A percentile compares a stretch with the other conserved stretches of the same genome.
These are phyloP conservation scores for Aegithalos caudatus DNA, from an alignment of 2,113 vertebrate genomes.

Conservation along the genomic window DNA sequence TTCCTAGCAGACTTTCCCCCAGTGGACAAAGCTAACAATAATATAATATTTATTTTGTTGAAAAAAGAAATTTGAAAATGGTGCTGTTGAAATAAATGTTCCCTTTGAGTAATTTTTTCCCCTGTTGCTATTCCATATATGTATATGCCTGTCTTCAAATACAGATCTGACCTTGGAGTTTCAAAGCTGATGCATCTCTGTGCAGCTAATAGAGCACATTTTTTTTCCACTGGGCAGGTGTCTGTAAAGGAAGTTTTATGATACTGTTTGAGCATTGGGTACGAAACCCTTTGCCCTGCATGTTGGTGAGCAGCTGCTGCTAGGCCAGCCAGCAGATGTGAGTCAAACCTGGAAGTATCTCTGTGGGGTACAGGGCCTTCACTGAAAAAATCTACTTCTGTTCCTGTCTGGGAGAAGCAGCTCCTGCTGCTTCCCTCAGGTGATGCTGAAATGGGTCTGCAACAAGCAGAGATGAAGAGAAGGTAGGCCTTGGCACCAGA, in stretches of 20 bases:
- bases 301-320: neutral
- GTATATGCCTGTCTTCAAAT: accelerated
- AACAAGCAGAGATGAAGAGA: neutral
- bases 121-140: neutral
- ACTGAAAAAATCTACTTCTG: neutral
- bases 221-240: neutral
- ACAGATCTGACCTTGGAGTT: neutral
- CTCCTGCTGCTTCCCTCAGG: neutral
- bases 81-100: neutral
- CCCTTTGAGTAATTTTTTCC: no score
- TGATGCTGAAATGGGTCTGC: neutral
- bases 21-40: neutral
- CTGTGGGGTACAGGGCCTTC: neutral
- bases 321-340: neutral
- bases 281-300: neutral
- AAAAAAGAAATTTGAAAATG: neutral
- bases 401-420: neutral
- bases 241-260: neutral
- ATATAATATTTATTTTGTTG: neutral
- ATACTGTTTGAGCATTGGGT: neutral
- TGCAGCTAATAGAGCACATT: neutral
- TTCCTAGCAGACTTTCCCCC: neutral
- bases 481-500: neutral
- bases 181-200: neutral
- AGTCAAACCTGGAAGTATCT: neutral